A percentile compares a stretch with the other conserved stretches of the same genome.
Conservation (phyloP, 2,113 vertebrate species). For the Falcunculus frontatus region DNA sequence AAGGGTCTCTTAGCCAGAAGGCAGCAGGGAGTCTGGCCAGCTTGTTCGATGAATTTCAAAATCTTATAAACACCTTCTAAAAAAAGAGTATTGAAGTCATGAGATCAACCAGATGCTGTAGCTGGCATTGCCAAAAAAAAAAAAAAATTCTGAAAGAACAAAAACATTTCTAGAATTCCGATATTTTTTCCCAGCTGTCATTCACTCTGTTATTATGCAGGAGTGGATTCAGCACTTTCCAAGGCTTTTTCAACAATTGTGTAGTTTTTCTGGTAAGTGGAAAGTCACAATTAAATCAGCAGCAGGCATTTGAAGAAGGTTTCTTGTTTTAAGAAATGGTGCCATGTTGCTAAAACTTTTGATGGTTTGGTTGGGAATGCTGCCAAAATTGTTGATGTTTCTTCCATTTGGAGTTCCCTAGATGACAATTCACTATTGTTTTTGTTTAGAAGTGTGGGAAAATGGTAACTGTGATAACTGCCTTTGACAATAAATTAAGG, state of each 20-base stretch:
- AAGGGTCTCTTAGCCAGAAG: not conserved
- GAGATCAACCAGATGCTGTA: not conserved
- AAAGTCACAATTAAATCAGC: not conserved
- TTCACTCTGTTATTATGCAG: not conserved
- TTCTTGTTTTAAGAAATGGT: not conserved
- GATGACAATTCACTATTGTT: slow-evolving; percentile 32
- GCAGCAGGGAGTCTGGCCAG: not conserved
- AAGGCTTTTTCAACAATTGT: not conserved
- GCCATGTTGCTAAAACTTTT: not conserved
- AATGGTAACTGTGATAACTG: not conserved
- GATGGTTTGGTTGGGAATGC: not conserved
- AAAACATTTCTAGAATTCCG: not conserved
- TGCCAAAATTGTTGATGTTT: not conserved
- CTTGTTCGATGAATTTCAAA: not conserved
- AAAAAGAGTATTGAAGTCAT: not conserved
- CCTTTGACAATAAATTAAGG: not conserved
- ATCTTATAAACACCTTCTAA: not conserved
- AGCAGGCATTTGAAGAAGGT: not conserved
- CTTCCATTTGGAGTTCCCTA: slow-evolving; percentile 44
- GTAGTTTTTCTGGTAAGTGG: not conserved
- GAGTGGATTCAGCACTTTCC: not conserved
- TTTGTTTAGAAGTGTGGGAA: not conserved
- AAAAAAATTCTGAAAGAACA: not conserved
- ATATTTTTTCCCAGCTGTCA: not conserved
- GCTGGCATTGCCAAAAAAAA: not conserved